Evolutionary conservation across 2,888 invertebrate genomes (phyloP).

Genomic region (Protodeltote pygarga): DNA sequence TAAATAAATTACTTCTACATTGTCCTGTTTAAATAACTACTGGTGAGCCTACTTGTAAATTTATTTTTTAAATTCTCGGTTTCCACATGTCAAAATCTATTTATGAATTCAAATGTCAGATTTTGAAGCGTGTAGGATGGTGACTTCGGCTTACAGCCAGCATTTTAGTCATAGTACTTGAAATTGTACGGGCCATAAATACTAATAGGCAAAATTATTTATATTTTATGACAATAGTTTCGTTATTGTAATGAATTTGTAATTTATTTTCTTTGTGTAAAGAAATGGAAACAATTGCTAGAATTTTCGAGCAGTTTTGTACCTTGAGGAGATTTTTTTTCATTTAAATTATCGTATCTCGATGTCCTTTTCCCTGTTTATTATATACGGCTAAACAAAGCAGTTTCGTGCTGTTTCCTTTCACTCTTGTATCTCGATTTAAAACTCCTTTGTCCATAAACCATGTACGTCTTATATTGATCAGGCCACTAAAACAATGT

Average conservation of each 20-base stretch:
- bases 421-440: conserved; percentile 30
- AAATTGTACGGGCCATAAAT: conserved; percentile 18
- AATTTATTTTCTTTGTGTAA: no score
- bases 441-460: conserved; percentile 24
- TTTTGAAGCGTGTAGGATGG: conserved; percentile 14
- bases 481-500: conserved; percentile 27
- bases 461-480: conserved; percentile 20
- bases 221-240: neutral
- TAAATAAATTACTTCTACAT: no score
- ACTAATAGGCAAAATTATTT: conserved; percentile 10
- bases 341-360: neutral
- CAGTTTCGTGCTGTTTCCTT: conserved; percentile 28
- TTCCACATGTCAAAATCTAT: no score
- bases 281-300: no score
- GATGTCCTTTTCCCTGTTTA: conserved; percentile 7
- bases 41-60: no score
- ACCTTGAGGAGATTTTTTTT: neutral
- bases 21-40: no score
- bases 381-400: conserved; percentile 6
- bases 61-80: no score
- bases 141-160: conserved; percentile 33
- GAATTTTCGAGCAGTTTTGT: no score
- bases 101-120: conserved; percentile 17
- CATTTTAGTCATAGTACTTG: conserved; percentile 6
- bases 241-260: no score